phyloP scores from a whole-genome alignment of 1,140 invertebrate species.

The Drosophila chauvacae region DNA sequence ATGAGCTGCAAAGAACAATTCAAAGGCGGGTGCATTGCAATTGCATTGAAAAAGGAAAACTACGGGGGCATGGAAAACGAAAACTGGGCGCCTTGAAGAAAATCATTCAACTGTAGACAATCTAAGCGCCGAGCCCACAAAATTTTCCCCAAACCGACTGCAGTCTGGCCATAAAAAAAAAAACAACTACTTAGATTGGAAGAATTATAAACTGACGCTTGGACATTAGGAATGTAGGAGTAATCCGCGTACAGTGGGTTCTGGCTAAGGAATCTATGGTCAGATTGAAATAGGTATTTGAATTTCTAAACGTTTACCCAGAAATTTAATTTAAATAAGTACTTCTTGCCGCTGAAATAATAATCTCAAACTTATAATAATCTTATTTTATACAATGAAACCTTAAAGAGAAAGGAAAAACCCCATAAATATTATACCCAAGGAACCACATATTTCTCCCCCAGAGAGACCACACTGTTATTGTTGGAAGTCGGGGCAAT shows the following conservation, averaged over 20 bases:
- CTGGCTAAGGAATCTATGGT: neutral
- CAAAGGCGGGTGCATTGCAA: conserved; percentile 61
- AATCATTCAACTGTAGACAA: conserved; percentile 76
- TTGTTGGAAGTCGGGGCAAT: conserved; percentile 62
- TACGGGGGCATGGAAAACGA: conserved; percentile 65
- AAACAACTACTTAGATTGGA: conserved; percentile 28
- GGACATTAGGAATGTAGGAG: conserved; percentile 59
- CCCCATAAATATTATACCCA: neutral
- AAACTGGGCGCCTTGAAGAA: conserved; percentile 72
- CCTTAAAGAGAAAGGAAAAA: neutral
- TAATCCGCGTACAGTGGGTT: conserved; percentile 32
- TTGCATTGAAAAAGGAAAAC: conserved; percentile 63
- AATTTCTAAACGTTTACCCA: too few species aligned
- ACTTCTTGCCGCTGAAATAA: neutral
- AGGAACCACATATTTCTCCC: neutral
- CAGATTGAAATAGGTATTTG: neutral
- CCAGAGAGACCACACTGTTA: conserved; percentile 19
- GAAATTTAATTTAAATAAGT: neutral
- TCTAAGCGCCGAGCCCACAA: conserved; percentile 61
- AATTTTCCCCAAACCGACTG: conserved; percentile 18
- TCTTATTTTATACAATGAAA: neutral
- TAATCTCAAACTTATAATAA: neutral
- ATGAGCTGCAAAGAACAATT: conserved; percentile 65
- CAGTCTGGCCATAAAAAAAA: conserved; percentile 27
- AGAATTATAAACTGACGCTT: conserved; percentile 70